phyloP scores from a whole-genome alignment of 1,140 invertebrate species.

The Drosophila repletoides region DNA sequence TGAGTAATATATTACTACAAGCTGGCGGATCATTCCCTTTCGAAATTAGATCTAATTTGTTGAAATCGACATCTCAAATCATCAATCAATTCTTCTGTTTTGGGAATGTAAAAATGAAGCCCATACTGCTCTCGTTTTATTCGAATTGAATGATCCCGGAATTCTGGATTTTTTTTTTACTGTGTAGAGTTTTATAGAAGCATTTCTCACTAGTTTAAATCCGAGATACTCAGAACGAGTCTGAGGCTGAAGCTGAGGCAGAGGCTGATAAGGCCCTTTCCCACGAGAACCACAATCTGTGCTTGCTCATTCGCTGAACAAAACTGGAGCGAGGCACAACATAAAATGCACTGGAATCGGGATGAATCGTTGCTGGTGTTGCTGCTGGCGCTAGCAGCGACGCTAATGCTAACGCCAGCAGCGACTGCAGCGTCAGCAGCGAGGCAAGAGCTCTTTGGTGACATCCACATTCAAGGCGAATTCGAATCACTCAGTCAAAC shows the following conservation, averaged over 20 bases:
- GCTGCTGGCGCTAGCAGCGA: slow-evolving; percentile 13
- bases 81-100: too few relatives aligned
- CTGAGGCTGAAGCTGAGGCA: background rate
- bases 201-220: too few relatives aligned
- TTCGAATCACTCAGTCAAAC: slow-evolving; percentile 58
- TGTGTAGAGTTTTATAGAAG: too few relatives aligned
- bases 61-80: too few relatives aligned
- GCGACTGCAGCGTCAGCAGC: background rate
- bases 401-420: background rate
- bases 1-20: too few relatives aligned
- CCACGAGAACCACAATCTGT: background rate
- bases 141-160: too few relatives aligned
- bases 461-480: slow-evolving; percentile 38
- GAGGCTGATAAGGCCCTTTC: slow-evolving; percentile 38
- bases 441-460: slow-evolving; percentile 43
- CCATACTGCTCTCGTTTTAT: too few relatives aligned
- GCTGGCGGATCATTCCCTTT: too few relatives aligned
- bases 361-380: background rate
- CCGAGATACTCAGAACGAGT: too few relatives aligned
- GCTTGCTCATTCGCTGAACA: slow-evolving; percentile 44
- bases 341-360: slow-evolving; percentile 30
- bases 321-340: slow-evolving; percentile 32
- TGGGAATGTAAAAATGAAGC: too few relatives aligned
- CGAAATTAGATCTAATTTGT: too few relatives aligned
- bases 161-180: too few relatives aligned